Evolutionary conservation across 2,797 vertebrate species (phyloP), one percentile per base, ranked within the genome.

Genomic region (Centropyge bicolor): DNA sequence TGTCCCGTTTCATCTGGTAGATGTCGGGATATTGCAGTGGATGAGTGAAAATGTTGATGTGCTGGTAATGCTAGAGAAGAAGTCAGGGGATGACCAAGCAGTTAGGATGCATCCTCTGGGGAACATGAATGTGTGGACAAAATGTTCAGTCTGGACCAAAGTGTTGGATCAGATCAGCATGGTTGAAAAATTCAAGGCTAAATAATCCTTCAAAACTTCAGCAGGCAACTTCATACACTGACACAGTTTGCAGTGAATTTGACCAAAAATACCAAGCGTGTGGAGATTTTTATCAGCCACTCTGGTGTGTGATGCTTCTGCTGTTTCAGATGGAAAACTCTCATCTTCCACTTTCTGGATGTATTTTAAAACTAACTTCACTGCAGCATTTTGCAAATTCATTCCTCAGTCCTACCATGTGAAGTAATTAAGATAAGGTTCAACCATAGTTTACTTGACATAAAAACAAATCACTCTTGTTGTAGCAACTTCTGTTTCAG

Each of bases 391-490:
- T 57, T 59, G 59, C 38, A 78, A 71, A 63, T 41, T 48, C 22
- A 35, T 74, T 70, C 27, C 49, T 60, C 9, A 45, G 19, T 71
- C 56, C 56, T 35, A 8, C 74, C 35, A 63, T 14, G 51, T 62
- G 31, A 73, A 59, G 51, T 56, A 24, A 63, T 11, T 4, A 46
- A 68, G 67, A 80, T 65, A 35, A 82, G 24, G 45, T 31, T 24
- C 6, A 74, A 64, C 49, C 70, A 61, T 8, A 72, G 72, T 89
- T 89, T 74, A 27, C 66, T 51, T 55, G 45, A 35, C 63, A 64
- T 14, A 10, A 51, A 55, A n/a, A 67, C 68, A 78, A 59, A 70
- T 68, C 16, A 54, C 46, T 73, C 62, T 69, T 67, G 24, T 88
- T 74, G 66, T n/a, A 22, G 17, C 4, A 3, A 41, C 59, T 74